Base-by-base conservation (phyloP, 2,797 vertebrate species). In the Girardinus metallicus region DNA sequence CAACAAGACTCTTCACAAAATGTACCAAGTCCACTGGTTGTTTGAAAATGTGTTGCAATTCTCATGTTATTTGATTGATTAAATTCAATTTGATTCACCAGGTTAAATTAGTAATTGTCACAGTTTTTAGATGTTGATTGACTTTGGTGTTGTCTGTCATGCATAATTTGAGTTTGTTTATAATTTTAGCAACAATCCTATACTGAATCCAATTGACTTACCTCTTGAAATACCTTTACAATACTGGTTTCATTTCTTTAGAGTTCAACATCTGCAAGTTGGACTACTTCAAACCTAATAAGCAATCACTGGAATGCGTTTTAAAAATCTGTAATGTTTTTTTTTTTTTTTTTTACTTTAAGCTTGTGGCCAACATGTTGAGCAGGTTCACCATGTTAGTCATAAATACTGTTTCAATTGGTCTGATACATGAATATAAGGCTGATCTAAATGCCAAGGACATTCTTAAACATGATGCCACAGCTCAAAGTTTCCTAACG, bases 401-500 rank as follows among this genome's bases (percentile, higher is more conserved):
- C 76, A 31, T 39, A 36, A 78, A 74, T 84, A 62, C 68, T 80
- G 4, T 75, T 81, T 82, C 82, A 74, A 49, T 75, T 80, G 47
- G 80, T 74, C 80, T 87, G 81, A 81, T 9, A 36, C 93, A 92
- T 94, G 91, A 88, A 91, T 92, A 91, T 86, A 36, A 84, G 80
- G 80, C 77, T 90, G 82, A 91, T 91, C 74, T 41, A 80, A 79
- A 76, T 55, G 29, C 36, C 71, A 79, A 84, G n/a, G 53, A 66
- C 49, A 79, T 91, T 91, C 88, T 90, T 88, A 36, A 62, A 53
- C 47, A 55, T 83, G 46, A 81, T 71, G 26, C 78, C 41, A 89
- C 68, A 73, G 76, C 80, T 76, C 62, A 87, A 74, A 88, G 57
- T 81, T 90, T 85, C 76, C 78, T 74, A 85, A 84, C 29, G 3